Percentiles rank a stretch among this genome's conserved stretches.
Evolutionary conservation across 2,797 vertebrate genomes (phyloP).

Genomic region (Phataginus tricuspis): DNA sequence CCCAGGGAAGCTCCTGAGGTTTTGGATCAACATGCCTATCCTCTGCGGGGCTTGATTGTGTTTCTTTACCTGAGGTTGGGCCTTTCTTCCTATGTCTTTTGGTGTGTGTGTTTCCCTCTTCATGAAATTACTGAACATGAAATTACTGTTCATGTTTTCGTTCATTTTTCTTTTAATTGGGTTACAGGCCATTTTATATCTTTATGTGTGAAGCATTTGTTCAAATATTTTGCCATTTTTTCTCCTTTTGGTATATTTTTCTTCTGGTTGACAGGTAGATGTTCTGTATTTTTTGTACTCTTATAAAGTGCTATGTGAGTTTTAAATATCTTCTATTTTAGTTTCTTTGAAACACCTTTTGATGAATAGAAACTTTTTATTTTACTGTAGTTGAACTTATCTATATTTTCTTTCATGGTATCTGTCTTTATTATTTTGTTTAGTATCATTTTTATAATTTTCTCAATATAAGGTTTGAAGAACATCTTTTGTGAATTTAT

Average conservation of each 20-base stretch:
- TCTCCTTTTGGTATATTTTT: not conserved
- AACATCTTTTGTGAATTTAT: constrained; percentile 7
- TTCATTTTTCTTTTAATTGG: not conserved
- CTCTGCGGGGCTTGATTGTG: not conserved
- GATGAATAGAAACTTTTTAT: not conserved
- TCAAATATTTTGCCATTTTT: not conserved
- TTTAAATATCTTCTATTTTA: not conserved
- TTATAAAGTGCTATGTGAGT: not conserved
- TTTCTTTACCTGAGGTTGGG: not conserved
- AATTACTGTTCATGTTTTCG: not conserved
- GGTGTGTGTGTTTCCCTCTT: not conserved
- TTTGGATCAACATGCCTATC: not conserved
- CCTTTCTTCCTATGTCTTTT: not conserved
- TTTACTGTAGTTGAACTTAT: constrained; percentile 17
- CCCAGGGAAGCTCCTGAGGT: not conserved
- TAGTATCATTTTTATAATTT: not conserved
- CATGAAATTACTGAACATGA: not conserved
- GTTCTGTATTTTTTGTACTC: not conserved
- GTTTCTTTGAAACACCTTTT: constrained; percentile 38
- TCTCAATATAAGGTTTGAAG: not conserved
- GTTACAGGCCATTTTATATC: not conserved
- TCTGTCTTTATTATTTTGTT: not conserved
- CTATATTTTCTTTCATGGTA: not conserved
- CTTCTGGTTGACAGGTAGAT: not conserved
- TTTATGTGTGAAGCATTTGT: not conserved